Evolutionary conservation across 2,888 invertebrate genomes (phyloP), one percentile per base, ranked within the genome.

Genomic region (Subacronicta megacephala): DNA sequence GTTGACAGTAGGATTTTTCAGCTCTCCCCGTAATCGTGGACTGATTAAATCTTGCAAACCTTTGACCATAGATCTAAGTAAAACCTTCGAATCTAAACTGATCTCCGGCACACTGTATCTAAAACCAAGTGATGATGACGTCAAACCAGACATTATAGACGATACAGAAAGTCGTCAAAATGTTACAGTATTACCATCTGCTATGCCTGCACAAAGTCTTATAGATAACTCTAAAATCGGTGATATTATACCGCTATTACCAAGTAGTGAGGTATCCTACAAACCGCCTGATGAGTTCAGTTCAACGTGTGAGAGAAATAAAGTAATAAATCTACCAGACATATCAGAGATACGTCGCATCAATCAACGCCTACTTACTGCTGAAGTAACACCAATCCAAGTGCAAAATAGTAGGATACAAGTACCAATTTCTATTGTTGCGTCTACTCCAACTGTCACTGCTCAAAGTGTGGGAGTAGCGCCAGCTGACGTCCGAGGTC

Each of bases 41-140:
- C 75, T 88, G 2, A 75, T 92, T 1, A 89, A 85, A 68, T 71
- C 79, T 26, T 89, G 90, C 43, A 89, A 89, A 66, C 92, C 92
- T 0, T 62, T 92, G 47, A 92, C 93, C 0, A 80, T 94, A 26
- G 93, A 93, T 66, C 45, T 94, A 9, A 84, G 84, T 35, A 93
- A 91, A 77, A 65, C 84, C 2, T 93, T 93, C 56, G 93, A 94
- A 76, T 47, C 42, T 3, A 90, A 88, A 80, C 80, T 93, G 9
- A 40, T 85, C 1, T 62, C 88, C 23, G 87, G 89, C 7, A 90
- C 83, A 1, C 40, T 93, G 26, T 87, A 87, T 72, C 72, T 91
- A 44, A 81, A 84, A 69, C 55, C 52, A 26, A 54, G 18, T 26
- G 49, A 47, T 44, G 37, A 54, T 42, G 43, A 49, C 41, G 49